These are phyloP conservation scores for Erythrolamprus reginae DNA, from an alignment of 2,113 vertebrate species.

Conservation along the genomic window DNA sequence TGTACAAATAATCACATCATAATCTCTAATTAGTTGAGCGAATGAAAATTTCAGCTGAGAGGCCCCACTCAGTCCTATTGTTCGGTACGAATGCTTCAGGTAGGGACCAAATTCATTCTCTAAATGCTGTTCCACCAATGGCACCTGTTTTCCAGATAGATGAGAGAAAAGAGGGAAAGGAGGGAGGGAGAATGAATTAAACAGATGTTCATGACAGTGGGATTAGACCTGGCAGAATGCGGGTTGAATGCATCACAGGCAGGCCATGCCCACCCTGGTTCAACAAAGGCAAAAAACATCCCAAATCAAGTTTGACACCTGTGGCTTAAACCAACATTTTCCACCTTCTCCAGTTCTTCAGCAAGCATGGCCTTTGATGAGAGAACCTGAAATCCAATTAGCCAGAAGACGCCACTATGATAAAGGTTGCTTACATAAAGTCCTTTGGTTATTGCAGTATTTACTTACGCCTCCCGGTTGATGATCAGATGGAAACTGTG, in stretches of 20 bases:
- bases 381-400: not conserved
- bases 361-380: not conserved
- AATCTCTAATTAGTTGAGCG: constrained; percentile 75
- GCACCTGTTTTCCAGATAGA: constrained; percentile 69
- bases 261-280: too few species aligned
- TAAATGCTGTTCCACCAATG: constrained; percentile 89
- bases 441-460: not conserved
- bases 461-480: not conserved
- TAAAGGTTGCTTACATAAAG: not conserved
- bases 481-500: not conserved
- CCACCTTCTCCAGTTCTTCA: not conserved
- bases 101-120: constrained; percentile 78
- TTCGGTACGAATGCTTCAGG: constrained; percentile 75
- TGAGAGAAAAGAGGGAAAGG: fast-evolving
- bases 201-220: not conserved
- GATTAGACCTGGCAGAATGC: not conserved
- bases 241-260: too few species aligned
- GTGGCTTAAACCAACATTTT: not conserved
- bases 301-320: too few species aligned
- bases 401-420: not conserved
- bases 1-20: constrained; percentile 92
- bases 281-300: too few species aligned
- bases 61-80: constrained; percentile 86
- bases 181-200: not conserved
- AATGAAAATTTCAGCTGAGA: constrained; percentile 91